Evolutionary conservation across 2,797 vertebrate species (phyloP).

Genomic region (Hemibagrus guttatus): DNA sequence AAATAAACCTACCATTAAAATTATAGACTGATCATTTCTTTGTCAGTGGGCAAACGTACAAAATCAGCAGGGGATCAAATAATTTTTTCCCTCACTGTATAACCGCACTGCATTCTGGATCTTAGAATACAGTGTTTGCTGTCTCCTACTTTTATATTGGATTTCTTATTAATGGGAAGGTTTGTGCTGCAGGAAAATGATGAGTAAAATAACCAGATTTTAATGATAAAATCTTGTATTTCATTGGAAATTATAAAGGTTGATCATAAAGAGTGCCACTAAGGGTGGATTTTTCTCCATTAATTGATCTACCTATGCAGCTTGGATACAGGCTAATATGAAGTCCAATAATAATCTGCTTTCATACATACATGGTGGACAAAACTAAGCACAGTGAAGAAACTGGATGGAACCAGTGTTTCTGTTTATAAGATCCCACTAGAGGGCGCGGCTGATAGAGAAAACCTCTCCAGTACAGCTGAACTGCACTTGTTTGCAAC

Average conservation of each 20-base stretch:
- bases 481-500: background rate
- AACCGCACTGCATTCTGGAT: no score
- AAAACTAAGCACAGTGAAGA: background rate
- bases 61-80: no score
- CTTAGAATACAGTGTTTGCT: no score
- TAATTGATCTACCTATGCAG: background rate
- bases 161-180: no score
- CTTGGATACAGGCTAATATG: background rate
- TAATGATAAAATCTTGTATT: background rate
- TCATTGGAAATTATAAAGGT: background rate
- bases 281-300: background rate
- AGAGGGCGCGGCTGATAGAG: conserved; percentile 28
- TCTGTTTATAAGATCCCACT: background rate
- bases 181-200: no score
- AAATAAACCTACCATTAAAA: no score
- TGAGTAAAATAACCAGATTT: no score
- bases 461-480: background rate
- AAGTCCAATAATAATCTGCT: background rate
- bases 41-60: no score
- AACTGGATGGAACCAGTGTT: background rate
- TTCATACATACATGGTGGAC: background rate
- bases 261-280: background rate
- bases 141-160: no score
- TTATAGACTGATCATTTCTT: no score
- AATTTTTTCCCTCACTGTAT: no score